Conservation (phyloP, 2,797 vertebrate genomes). For the Bucorvus abyssinicus region DNA sequence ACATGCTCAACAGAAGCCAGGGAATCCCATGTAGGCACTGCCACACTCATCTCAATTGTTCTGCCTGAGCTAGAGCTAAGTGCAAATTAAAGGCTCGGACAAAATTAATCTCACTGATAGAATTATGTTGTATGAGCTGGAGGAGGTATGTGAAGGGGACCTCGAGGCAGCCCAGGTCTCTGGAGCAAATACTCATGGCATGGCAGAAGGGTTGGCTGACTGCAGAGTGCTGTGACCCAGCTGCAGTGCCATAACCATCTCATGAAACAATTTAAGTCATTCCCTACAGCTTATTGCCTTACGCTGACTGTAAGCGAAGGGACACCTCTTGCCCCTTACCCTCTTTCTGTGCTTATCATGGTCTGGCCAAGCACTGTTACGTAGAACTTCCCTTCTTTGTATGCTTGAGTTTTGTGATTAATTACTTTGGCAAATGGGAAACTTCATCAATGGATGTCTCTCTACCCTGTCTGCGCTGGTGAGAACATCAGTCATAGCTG, state of each 20-base stretch:
- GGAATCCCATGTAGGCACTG: background rate
- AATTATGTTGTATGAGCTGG: background rate
- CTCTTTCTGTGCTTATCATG: background rate
- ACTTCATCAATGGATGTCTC: background rate
- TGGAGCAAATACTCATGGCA: background rate
- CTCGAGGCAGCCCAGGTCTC: background rate
- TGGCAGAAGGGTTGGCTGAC: background rate
- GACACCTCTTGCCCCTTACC: conserved; percentile 5
- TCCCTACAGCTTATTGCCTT: background rate
- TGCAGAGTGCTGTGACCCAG: background rate
- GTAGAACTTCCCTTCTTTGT: background rate
- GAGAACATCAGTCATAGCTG: background rate
- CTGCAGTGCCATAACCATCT: background rate
- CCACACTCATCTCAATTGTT: background rate
- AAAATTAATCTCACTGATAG: background rate
- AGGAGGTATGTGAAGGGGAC: background rate
- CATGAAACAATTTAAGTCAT: background rate
- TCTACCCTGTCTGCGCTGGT: background rate
- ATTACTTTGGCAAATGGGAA: conserved; percentile 21
- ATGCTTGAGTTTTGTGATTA: background rate
- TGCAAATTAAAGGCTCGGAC: background rate
- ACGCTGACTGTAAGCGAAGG: background rate
- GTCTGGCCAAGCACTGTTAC: background rate
- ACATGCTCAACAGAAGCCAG: background rate
- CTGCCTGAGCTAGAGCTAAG: background rate